phyloP scores from a whole-genome alignment of 2,113 vertebrate genomes.

The Brienomyrus longianalis region DNA sequence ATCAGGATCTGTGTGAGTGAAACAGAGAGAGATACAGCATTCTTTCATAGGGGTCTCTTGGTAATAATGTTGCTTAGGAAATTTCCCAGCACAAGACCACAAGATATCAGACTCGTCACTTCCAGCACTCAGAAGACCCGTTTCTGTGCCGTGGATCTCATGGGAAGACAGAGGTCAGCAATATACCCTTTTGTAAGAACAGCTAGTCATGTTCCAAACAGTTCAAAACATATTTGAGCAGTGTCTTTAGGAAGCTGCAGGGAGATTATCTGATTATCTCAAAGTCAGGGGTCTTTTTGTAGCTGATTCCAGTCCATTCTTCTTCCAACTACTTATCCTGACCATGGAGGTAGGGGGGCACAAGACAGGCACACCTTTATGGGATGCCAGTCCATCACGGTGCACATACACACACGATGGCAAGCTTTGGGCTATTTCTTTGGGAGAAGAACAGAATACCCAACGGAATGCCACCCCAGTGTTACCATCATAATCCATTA shows the following conservation, averaged over 20 bases:
- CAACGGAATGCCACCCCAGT: not conserved
- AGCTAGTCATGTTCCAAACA: not conserved
- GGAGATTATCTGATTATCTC: not conserved
- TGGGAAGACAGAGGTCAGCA: not conserved
- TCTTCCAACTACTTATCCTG: not conserved
- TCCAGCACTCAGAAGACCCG: not conserved
- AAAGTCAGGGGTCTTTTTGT: not conserved
- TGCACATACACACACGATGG: not conserved
- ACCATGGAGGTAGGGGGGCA: not conserved
- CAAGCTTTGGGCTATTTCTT: not conserved
- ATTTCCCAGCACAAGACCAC: not conserved
- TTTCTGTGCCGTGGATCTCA: not conserved
- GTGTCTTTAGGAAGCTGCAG: not conserved
- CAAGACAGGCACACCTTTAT: not conserved
- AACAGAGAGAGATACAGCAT: not conserved
- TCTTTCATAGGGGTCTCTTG: not conserved
- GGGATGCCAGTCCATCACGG: not conserved
- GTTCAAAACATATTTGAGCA: not conserved
- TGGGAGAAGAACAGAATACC: not conserved
- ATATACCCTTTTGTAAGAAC: not conserved
- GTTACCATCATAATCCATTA: not conserved
- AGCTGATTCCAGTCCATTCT: not conserved
- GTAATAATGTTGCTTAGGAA: not conserved
- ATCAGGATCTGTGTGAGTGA: slow-evolving; percentile 51
- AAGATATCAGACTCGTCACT: not conserved